These are phyloP conservation scores for Drosophila nr. perissopoda DNA, from an alignment of 2,888 invertebrate species.

Conservation along the genomic window DNA sequence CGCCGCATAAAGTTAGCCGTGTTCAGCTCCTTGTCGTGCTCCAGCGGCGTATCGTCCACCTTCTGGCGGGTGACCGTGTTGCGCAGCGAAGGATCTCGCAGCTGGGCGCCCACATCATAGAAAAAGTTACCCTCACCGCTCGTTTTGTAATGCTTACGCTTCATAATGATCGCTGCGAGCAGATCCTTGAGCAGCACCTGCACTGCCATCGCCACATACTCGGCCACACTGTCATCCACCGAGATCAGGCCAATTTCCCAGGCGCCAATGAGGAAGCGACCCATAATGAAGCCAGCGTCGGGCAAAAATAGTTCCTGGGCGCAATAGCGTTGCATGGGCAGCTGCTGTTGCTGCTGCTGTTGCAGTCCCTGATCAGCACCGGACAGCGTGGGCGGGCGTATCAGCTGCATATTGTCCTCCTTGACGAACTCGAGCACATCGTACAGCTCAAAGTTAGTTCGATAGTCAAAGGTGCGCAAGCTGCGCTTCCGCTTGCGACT, in stretches of 20 bases:
- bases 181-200: slow-evolving; percentile 93
- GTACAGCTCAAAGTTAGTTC: slow-evolving; percentile 87
- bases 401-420: slow-evolving; percentile 84
- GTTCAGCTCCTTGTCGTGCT: slow-evolving; percentile 87
- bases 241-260: slow-evolving; percentile 96
- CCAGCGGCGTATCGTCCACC: slow-evolving; percentile 87
- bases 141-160: slow-evolving; percentile 92
- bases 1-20: slow-evolving; percentile 89
- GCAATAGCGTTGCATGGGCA: slow-evolving; percentile 86
- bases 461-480: slow-evolving; percentile 86
- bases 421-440: slow-evolving; percentile 88
- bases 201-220: slow-evolving; percentile 92
- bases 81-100: slow-evolving; percentile 92
- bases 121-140: slow-evolving; percentile 89
- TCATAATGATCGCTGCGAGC: slow-evolving; percentile 91
- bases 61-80: slow-evolving; percentile 90
- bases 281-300: slow-evolving; percentile 92
- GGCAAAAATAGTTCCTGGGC: slow-evolving; percentile 92
- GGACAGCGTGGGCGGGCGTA: slow-evolving; percentile 63
- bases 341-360: slow-evolving; percentile 55
- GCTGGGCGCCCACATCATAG: slow-evolving; percentile 91
- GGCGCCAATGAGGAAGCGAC: slow-evolving; percentile 93
- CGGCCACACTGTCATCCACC: slow-evolving; percentile 93
- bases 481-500: slow-evolving; percentile 86
- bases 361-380: slow-evolving; percentile 70